Evolutionary conservation across 2,797 vertebrate species (phyloP).

Genomic region (Rhinophrynus dorsalis): DNA sequence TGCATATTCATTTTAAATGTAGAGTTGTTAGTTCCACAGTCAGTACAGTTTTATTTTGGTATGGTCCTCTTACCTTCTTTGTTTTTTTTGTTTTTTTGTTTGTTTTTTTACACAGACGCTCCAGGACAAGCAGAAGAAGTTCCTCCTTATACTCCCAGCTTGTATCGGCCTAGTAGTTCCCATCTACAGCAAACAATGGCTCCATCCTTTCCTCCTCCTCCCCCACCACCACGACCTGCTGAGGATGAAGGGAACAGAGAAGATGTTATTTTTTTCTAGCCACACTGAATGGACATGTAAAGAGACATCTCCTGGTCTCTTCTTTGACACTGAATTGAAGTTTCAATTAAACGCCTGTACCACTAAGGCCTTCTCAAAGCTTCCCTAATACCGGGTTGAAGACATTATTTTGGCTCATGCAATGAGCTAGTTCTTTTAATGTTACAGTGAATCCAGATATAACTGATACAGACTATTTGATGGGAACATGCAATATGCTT

Average conservation of each 20-base stretch:
- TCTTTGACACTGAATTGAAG: neutral
- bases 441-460: neutral
- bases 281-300: neutral
- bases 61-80: too few relatives aligned
- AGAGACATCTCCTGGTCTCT: neutral
- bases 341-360: neutral
- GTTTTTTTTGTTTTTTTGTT: neutral
- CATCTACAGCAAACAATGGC: neutral
- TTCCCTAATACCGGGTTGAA: neutral
- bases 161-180: conserved; percentile 26
- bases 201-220: neutral
- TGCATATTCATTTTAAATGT: too few relatives aligned
- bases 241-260: conserved; percentile 33
- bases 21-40: too few relatives aligned
- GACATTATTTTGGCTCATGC: neutral
- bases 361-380: conserved; percentile 12
- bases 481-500: neutral
- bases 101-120: neutral
- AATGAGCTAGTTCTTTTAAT: neutral
- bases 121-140: conserved; percentile 6
- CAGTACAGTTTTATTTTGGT: too few relatives aligned
- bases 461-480: neutral
- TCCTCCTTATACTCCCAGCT: neutral
- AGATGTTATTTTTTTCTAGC: conserved; percentile 43
- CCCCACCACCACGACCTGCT: neutral